phyloP scores from a whole-genome alignment of 2,888 invertebrate genomes.

The Lumbricus terrestris region DNA sequence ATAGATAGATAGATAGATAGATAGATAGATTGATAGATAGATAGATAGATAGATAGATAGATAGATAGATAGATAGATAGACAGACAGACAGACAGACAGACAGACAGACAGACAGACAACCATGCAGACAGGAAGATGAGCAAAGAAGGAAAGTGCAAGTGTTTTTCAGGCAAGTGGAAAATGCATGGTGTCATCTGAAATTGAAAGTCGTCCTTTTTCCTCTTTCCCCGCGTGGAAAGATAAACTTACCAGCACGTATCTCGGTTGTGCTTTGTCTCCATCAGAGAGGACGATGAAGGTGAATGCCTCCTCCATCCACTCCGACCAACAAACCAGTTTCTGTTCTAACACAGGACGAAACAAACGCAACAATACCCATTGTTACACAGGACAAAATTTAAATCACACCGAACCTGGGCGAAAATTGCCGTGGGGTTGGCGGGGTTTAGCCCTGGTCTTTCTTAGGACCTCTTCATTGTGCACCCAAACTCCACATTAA shows the following conservation, averaged over 20 bases:
- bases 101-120: neutral
- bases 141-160: neutral
- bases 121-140: neutral
- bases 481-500: too few relatives aligned
- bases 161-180: neutral
- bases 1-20: too few relatives aligned
- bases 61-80: too few relatives aligned
- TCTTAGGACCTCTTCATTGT: too few relatives aligned
- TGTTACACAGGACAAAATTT: neutral
- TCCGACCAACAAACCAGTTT: constrained; percentile 10
- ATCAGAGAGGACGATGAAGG: neutral
- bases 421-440: too few relatives aligned
- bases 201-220: neutral
- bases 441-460: too few relatives aligned
- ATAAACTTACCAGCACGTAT: neutral
- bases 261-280: neutral
- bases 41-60: too few relatives aligned
- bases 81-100: neutral
- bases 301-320: constrained; percentile 5
- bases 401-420: neutral
- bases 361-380: neutral
- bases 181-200: neutral
- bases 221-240: too few relatives aligned
- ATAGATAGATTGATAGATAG: too few relatives aligned
- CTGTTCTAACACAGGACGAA: constrained; percentile 17